Evolutionary conservation across 1,140 invertebrate species (phyloP), one percentile per base, ranked within the genome.

Genomic region (Trachelipus rathkii): DNA sequence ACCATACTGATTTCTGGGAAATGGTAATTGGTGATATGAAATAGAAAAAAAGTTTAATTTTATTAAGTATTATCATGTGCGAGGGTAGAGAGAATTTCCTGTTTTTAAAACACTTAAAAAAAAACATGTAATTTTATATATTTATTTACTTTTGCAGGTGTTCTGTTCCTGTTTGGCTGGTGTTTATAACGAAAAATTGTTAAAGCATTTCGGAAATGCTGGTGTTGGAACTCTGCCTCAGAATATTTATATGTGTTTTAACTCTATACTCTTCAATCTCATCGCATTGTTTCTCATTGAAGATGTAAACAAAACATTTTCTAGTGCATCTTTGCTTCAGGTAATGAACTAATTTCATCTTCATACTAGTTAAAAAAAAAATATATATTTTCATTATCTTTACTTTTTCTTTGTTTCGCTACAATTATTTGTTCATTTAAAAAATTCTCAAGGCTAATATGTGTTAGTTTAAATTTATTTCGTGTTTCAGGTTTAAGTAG

Each of bases 221-320:
- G 89, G 91, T 79, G 90, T 96, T 0, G 91, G 96, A 84, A 93
- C 98, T 80, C 95, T 95, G 86, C 85, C 97, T 77, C 96, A 98
- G 86, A 98, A 98, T 87, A 89, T 95, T 0, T 98, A 95, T 83
- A 96, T 98, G 94, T 98, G 98, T 84, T 82, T 95, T 11, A 93
- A 98, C 85, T 97, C 95, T 43, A 95, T 97, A 81, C 82, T 97
- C 15, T 96, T 94, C 84, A 98, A 97, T 87, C 83, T 91, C 21
- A 84, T 95, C 21, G 78, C 87, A 15, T 84, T 97, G 69, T 80
- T 89, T 21, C 82, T 90, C 10, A 89, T 90, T 83, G 92, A 90
- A 3, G 88, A 91, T 83, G 79, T 91, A 0, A 70, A 8, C 50
- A 19, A 60, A 15, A 8, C 11, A 60, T 60, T 13, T 60, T 19